These are phyloP conservation scores for Lucifuga dentata DNA, from an alignment of 2,113 vertebrate species.

Conservation along the genomic window DNA sequence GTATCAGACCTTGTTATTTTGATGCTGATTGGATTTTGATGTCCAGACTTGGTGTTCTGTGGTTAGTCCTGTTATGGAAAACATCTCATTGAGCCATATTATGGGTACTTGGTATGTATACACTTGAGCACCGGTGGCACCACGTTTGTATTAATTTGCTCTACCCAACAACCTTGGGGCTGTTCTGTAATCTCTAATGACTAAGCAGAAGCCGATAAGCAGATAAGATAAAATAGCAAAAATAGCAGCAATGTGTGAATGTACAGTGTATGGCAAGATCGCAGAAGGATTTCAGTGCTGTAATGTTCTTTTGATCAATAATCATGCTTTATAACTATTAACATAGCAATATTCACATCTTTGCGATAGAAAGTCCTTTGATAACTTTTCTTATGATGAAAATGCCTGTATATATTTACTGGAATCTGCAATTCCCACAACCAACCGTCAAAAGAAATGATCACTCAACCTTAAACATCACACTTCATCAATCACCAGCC, in stretches of 20 bases:
- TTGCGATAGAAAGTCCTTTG: background rate
- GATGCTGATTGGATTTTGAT: constrained; percentile 51
- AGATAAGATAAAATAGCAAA: constrained; percentile 49
- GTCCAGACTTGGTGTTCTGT: constrained; percentile 19
- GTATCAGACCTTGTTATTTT: constrained; percentile 27
- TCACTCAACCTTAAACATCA: constrained; percentile 30
- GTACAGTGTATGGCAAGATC: constrained; percentile 21
- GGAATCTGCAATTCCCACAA: background rate
- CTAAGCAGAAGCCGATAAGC: constrained; percentile 56
- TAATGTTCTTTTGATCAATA: constrained; percentile 13
- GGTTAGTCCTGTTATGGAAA: constrained; percentile 8
- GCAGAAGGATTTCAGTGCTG: background rate
- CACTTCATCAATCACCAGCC: constrained; percentile 34
- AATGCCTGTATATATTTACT: background rate
- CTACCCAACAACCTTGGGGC: constrained; percentile 44
- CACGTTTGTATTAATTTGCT: constrained; percentile 48
- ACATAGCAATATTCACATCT: background rate
- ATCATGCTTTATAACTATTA: background rate
- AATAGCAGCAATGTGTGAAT: constrained; percentile 28
- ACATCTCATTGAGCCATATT: constrained; percentile 32
- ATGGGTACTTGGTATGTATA: constrained; percentile 14
- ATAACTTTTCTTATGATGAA: constrained; percentile 1
- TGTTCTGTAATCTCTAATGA: constrained; percentile 57
- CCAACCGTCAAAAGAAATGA: constrained; percentile 34
- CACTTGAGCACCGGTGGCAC: constrained; percentile 38